phyloP scores from a whole-genome alignment of 1,140 invertebrate species.

The Ylistrum balloti region DNA sequence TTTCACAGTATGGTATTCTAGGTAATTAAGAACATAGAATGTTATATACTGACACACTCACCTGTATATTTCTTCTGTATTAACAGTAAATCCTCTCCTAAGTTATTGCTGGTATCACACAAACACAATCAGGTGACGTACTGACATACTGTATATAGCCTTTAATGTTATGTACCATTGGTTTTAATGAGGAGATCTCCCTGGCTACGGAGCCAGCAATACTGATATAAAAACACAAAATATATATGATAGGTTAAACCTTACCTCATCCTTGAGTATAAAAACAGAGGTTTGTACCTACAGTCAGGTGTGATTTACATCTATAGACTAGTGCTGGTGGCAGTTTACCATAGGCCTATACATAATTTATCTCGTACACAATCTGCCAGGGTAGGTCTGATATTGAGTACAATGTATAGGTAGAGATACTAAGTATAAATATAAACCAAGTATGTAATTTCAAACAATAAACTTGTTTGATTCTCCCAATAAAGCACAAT shows the following conservation, averaged over 20 bases:
- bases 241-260: background rate
- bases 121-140: background rate
- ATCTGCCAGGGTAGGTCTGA: background rate
- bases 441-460: background rate
- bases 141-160: background rate
- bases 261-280: background rate
- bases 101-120: background rate
- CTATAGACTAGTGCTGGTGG: background rate
- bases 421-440: background rate
- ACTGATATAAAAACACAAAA: background rate
- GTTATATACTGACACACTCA: background rate
- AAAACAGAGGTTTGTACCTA: conserved; percentile 19
- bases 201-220: background rate
- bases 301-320: background rate
- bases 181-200: background rate
- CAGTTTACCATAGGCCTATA: background rate
- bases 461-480: background rate
- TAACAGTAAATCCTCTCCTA: background rate
- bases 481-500: background rate
- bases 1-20: too few relatives aligned
- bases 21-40: background rate
- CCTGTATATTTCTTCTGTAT: background rate
- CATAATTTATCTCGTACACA: background rate
- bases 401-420: too few relatives aligned
- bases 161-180: background rate